Base-by-base conservation (phyloP, 2,888 invertebrate species). In the Opisthograptis luteolata region DNA sequence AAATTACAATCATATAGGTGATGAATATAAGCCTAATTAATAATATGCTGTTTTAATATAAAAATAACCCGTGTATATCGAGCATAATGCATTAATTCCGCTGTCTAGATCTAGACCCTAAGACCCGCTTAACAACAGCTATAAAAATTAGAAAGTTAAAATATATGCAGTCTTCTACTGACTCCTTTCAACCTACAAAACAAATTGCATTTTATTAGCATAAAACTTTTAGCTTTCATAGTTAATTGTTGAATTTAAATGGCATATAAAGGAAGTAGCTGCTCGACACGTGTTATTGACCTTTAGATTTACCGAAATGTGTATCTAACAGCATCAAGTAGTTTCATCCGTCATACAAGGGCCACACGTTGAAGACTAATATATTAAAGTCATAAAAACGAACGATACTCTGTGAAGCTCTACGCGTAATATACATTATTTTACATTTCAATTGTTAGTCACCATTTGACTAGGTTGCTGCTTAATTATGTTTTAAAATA, bases 201-300 rank as follows among this genome's bases (percentile, higher is more conserved):
- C 72, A 82, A 82, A 87, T 82, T 88, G 87, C 84, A 87, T 87
- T 86, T 82, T 84, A 87, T 87, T 86, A 83, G 76, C 84, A 84
- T 84, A 82, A 84, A 83, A 80, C 70, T 83, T 59, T 79, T 79
- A 79, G 79, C 81, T 86, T 87, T 89, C 83, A 76, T 81, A 73
- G 70, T 68, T 76, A 81, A 81, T 81, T 79, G 75, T 73, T 76
- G 75, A 81, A 82, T 82, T 79, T 73, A 71, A 73, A 76, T 78
- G 73, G 74, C 68, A 66, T 60, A 68, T 69, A 69, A 71, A 78
- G 70, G 74, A 81, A 78, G 73, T 70, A 70, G 70, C 66, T 69
- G 53, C 30, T 50, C 40, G 40, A 45, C 56, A 60, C 63, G 67
- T 72, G 74, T 73, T 79, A 75, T 70, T 78, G 78, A 80, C 79